phyloP scores from a whole-genome alignment of 2,888 invertebrate genomes.

The Dryadula phaetusa region DNA sequence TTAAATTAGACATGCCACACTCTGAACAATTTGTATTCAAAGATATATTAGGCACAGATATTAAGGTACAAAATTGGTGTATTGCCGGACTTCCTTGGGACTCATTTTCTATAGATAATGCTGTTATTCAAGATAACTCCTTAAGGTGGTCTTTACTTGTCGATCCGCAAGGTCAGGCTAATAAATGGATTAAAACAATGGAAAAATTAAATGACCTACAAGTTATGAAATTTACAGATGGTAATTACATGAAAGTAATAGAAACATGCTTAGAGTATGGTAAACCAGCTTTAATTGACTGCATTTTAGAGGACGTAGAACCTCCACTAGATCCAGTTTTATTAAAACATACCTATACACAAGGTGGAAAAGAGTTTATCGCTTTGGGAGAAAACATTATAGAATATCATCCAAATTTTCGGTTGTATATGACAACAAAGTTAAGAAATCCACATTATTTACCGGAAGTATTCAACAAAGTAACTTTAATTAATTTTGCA shows the following conservation, averaged over 20 bases:
- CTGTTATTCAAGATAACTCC: constrained; percentile 91
- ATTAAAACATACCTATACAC: constrained; percentile 89
- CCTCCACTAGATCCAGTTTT: constrained; percentile 91
- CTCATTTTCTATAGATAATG: constrained; percentile 93
- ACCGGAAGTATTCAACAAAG: constrained; percentile 93
- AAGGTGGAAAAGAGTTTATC: constrained; percentile 90
- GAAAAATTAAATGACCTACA: constrained; percentile 89
- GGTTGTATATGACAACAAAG: constrained; percentile 92
- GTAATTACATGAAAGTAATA: constrained; percentile 89
- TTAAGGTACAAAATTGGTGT: constrained; percentile 94
- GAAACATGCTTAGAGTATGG: constrained; percentile 91
- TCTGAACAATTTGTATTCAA: constrained; percentile 89
- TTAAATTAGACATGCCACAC: constrained; percentile 89
- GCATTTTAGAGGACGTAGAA: constrained; percentile 90
- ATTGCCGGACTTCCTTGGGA: constrained; percentile 92
- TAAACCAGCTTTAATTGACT: constrained; percentile 90
- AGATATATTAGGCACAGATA: constrained; percentile 91
- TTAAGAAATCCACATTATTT: constrained; percentile 93
- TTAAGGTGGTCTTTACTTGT: constrained; percentile 91
- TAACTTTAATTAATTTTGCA: constrained; percentile 93
- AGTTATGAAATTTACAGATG: constrained; percentile 89
- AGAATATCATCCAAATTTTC: constrained; percentile 90
- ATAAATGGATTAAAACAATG: constrained; percentile 93
- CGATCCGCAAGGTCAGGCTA: constrained; percentile 94
- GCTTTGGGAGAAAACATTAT: constrained; percentile 91